Base-by-base conservation (phyloP, 2,888 invertebrate genomes). In the Mimas tiliae region DNA sequence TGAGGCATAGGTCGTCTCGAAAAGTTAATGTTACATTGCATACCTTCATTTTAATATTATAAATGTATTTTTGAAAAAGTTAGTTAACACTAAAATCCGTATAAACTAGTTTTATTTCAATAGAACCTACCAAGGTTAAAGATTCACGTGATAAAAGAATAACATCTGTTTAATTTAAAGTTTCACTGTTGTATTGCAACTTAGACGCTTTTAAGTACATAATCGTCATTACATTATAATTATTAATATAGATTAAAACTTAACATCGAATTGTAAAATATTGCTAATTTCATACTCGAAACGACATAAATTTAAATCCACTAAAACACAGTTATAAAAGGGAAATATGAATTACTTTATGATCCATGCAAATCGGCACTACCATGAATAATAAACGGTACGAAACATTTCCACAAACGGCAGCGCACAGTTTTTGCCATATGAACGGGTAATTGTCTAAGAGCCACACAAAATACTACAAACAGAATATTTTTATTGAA, bases 371-470 rank as follows among this genome's bases (percentile, higher is more conserved):
- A 58, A 58, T 58, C 58, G 42, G 1, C 58, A 19, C 58, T 19
- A 55, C 19, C 19, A 58, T 58, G 58, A 58, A 58, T 58, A 58
- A 42, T 58, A 58, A 58, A 58, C 19, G 38, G 58, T 14, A 42
- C 34, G 19, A 42, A 58, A 58, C 58, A 58, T 58, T 42, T 58
- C 38, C 58, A 42, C 19, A 58, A 58, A 42, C 58, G 58, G 19
- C 14, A 58, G 42, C 38, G n/a, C 19, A 16, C 58, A 42, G 19
- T 58, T 42, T 58, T 58, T 42, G 38, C 58, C 58, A 58, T 58
- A 42, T 58, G 58, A 42, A 58, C 19, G 42, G 19, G 7, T 27
- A 58, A 53, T 53, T 33, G n/a, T 16, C 38, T 19, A 19, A 19
- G 58, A 58, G 58, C 19, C n/a, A 42, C 16, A 19, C 8, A 19